Evolutionary conservation across 2,113 vertebrate species (phyloP).

Genomic region (Athene noctua): DNA sequence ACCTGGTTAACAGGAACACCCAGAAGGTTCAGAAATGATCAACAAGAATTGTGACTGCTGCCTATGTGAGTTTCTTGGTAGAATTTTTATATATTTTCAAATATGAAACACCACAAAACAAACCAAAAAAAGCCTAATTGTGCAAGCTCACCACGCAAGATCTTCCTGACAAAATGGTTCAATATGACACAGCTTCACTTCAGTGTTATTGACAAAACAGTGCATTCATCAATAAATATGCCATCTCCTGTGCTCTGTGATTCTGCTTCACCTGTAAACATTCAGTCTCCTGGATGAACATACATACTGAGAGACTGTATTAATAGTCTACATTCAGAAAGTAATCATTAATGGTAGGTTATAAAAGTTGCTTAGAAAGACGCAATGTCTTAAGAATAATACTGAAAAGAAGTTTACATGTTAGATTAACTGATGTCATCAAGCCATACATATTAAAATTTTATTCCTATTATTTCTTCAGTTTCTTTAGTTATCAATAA

Average conservation of each 20-base stretch:
- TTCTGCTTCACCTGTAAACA: conserved; percentile 1
- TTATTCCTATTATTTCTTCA: background rate
- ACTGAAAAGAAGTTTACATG: background rate
- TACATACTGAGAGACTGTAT: background rate
- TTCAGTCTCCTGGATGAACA: background rate
- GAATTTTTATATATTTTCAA: background rate
- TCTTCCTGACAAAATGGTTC: conserved; percentile 23
- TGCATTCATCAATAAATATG: conserved; percentile 53
- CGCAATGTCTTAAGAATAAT: background rate
- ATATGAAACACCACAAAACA: background rate
- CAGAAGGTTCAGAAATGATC: background rate
- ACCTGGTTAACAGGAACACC: background rate
- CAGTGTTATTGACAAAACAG: conserved; percentile 55
- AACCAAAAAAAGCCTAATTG: background rate
- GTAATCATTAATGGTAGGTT: background rate
- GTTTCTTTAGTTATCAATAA: background rate
- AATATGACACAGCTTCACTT: conserved; percentile 30
- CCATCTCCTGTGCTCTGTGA: background rate
- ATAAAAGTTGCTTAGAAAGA: background rate
- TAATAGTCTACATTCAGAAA: background rate
- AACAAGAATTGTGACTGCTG: background rate
- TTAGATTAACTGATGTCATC: background rate
- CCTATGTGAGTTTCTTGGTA: background rate
- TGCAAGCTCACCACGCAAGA: background rate
- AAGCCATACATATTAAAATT: background rate